Evolutionary conservation across 2,113 vertebrate species (phyloP).

Genomic region (Muntiacus muntjak): DNA sequence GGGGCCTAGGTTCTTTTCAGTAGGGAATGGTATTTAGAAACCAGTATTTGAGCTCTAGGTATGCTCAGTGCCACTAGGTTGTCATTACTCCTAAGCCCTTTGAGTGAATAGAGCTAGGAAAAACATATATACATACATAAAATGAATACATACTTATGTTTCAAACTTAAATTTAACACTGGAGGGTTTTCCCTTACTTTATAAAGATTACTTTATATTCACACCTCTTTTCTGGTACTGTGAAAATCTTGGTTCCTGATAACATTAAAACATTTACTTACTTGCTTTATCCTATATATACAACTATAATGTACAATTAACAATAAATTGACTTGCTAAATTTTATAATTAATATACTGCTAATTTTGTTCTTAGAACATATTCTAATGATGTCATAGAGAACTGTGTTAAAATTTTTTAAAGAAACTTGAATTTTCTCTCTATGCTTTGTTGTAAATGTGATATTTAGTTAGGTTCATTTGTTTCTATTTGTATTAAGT

Average conservation of each 20-base stretch:
- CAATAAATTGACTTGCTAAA: background rate
- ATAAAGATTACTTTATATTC: background rate
- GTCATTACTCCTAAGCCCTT: background rate
- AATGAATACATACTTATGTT: background rate
- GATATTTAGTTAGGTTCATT: background rate
- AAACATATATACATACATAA: background rate
- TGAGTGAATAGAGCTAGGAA: background rate
- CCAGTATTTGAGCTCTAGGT: background rate
- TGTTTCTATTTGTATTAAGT: background rate
- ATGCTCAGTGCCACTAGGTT: background rate
- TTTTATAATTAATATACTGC: background rate
- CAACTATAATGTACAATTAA: background rate
- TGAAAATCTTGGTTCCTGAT: background rate
- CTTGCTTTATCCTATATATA: background rate
- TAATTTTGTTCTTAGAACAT: background rate
- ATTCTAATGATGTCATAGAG: background rate
- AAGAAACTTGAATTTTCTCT: constrained; percentile 8
- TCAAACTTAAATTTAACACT: background rate
- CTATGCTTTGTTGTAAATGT: background rate
- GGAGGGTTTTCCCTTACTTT: background rate
- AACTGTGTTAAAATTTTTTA: background rate
- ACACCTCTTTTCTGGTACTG: background rate
- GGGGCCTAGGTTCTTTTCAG: background rate
- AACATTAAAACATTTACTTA: background rate
- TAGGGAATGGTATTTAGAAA: background rate